These are phyloP conservation scores for Dynastes grantii DNA, from an alignment of 2,888 invertebrate species.

Conservation along the genomic window DNA sequence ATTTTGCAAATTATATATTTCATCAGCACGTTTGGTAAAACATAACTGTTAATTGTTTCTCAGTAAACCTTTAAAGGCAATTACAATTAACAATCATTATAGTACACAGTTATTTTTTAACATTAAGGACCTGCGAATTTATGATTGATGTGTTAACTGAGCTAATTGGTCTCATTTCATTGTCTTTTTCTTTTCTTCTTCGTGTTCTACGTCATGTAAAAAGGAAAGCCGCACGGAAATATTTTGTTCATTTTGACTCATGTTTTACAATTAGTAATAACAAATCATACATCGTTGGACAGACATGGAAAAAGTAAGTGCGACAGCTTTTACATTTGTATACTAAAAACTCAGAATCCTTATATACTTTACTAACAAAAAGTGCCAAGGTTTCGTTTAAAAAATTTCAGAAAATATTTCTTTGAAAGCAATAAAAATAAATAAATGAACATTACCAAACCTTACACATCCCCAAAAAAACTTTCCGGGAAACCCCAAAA, in stretches of 20 bases:
- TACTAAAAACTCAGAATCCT: too few species aligned
- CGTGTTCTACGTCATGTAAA: not conserved
- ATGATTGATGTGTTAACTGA: not conserved
- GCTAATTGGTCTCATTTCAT: constrained; percentile 2
- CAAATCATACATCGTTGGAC: constrained; percentile 19
- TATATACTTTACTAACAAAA: too few species aligned
- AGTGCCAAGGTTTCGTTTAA: too few species aligned
- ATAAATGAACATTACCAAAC: too few species aligned
- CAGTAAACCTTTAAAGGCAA: constrained; percentile 3
- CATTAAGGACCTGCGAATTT: not conserved
- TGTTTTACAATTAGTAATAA: constrained; percentile 9
- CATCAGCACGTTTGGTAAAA: too few species aligned
- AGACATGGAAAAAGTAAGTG: constrained; percentile 32
- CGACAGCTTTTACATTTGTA: not conserved
- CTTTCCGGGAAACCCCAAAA: too few species aligned
- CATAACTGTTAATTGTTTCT: not conserved
- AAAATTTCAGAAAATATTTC: too few species aligned
- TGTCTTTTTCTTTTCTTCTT: not conserved
- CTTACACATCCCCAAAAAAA: too few species aligned
- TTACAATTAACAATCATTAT: constrained; percentile 8
- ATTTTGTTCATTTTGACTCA: not conserved
- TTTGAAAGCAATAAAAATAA: too few species aligned
- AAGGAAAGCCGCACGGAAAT: not conserved
- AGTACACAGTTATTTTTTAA: not conserved
- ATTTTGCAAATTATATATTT: too few species aligned